Conservation (phyloP, 2,888 invertebrate species). For the Euzetes globulus region DNA sequence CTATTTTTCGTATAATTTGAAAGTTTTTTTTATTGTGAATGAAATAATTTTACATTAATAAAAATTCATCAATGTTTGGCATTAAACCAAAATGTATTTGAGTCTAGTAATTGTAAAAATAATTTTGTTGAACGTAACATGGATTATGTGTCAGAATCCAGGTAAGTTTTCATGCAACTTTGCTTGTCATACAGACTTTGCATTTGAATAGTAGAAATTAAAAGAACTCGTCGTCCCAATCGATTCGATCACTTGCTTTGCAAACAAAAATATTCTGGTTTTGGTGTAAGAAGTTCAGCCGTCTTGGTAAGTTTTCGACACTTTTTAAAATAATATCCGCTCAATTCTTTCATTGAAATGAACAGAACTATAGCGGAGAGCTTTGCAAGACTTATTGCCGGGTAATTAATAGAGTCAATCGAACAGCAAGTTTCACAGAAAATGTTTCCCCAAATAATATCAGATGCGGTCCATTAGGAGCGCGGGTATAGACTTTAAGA, state of each 20-base stretch:
- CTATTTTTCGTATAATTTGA: too few relatives aligned
- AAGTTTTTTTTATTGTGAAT: too few relatives aligned
- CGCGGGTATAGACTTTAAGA: constrained; percentile 9
- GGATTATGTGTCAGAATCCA: background rate
- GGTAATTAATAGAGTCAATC: constrained; percentile 26
- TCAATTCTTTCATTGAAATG: background rate
- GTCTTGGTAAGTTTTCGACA: background rate
- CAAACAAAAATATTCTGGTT: background rate
- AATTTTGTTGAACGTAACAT: too few relatives aligned
- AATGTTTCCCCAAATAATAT: constrained; percentile 30
- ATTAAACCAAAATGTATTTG: too few relatives aligned
- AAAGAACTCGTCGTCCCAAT: constrained; percentile 9
- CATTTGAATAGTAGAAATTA: background rate
- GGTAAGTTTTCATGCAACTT: background rate
- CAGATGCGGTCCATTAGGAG: constrained; percentile 14
- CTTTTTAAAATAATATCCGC: background rate
- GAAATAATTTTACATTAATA: too few relatives aligned
- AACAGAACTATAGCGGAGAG: constrained; percentile 27
- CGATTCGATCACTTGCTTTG: constrained; percentile 12
- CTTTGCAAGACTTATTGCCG: constrained; percentile 35
- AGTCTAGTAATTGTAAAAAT: too few relatives aligned
- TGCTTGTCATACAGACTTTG: background rate
- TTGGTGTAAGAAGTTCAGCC: constrained; percentile 7
- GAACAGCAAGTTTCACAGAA: constrained; percentile 22
- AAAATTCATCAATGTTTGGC: too few relatives aligned